Evolutionary conservation across 1,140 invertebrate species (phyloP), one percentile per base, ranked within the genome.

Genomic region (Bombus waltoni): DNA sequence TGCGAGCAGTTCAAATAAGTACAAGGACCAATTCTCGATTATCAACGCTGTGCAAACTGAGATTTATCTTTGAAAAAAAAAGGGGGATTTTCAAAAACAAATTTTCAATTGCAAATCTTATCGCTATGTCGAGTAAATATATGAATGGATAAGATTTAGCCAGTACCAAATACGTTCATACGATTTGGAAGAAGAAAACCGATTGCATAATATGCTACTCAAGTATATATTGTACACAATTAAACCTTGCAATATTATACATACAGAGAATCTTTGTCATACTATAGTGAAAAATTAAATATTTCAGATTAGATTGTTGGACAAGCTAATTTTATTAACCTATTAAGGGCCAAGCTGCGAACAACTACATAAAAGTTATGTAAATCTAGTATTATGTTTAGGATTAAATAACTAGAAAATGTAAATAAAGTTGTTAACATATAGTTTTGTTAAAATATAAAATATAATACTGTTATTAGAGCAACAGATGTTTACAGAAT

Each of bases 41-140:
- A 57, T 75, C 73, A 57, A 38, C 73, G 47, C 32, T 75, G 47
- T 15, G 32, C 73, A 75, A 38, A 77, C 57, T 40, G 28, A 32
- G 1, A 65, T 78, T 65, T 78, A 44, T 66, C 59, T 78, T 11
- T 44, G 11, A 32, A 78, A 65, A 42, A n/a, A 70, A 40, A 35
- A 28, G 13, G 13, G 32, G 32, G 73, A 57, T 66, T 66, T 66
- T 47, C 22, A 18, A 66, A 25, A 32, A 75, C 11, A 57, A 44
- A 66, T 66, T 78, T 78, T 35, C 22, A 35, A 32, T 79, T 28
- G 77, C 42, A 35, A 66, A 44, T 79, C 62, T 79, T 66, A 79
- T 66, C 77, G 5, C 5, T 38, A 11, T 6, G 25, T 11, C 15
- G 32, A 8, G 4, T 25, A 79, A 66, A 65, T 32, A 78, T 28